Evolutionary conservation across 2,797 vertebrate species (phyloP), one percentile per base, ranked within the genome.

Genomic region (Cichlasoma orientale): DNA sequence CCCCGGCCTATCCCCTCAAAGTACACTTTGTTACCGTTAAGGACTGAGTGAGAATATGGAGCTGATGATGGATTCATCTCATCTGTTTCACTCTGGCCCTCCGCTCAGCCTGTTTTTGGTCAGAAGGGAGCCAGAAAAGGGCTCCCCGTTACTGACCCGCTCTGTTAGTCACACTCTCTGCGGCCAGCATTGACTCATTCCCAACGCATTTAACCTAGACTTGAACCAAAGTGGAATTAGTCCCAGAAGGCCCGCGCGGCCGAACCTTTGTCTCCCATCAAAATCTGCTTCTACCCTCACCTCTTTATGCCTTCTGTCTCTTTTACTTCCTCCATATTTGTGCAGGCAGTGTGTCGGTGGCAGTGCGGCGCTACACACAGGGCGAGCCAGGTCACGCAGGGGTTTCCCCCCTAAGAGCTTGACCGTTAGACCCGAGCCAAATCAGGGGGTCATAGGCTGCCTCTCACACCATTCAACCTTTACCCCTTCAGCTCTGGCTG

Each of bases 161-260:
- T 91, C 92, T 86, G 94, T 97, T 97, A 96, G 96, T 97, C 96
- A 97, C 94, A 95, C 95, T 93, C 74, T 88, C 90, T 66, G 88
- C 80, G 82, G 95, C 95, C 95, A 97, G 92, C 92, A 89, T 94
- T 96, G 96, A 97, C 93, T 96, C 97, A 96, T 91, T 94, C 93
- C 87, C 92, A 92, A 92, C 91, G 80, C 92, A 96, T 96, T 96
- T 96, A 95, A 94, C 96, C 95, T 93, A 94, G 93, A 96, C 94
- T 94, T 94, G 94, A 97, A 97, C 94, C 94, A 90, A 96, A 97
- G 96, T 80, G 10, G 85, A 95, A 96, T 96, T 96, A 96, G 93
- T 93, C 93, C 95, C 95, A 95, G 85, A 90, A 82, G 87, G 80
- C 90, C 93, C 87, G 75, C 83, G 85, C 56, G 88, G 88, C 89